Base-by-base conservation (phyloP, 2,113 vertebrate genomes). In the Monopterus albus region DNA sequence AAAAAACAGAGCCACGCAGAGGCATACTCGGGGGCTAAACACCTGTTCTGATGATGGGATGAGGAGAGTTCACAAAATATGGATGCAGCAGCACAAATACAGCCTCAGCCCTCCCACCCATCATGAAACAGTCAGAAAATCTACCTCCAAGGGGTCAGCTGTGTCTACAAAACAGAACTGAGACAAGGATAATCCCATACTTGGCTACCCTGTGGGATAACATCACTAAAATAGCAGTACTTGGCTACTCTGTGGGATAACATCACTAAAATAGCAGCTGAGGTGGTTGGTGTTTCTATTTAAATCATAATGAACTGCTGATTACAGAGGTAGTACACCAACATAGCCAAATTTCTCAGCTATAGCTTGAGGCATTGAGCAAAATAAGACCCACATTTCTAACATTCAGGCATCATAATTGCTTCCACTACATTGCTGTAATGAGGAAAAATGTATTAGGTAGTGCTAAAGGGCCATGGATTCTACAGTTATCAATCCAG, bases 221-320 rank as follows among this genome's bases (percentile, higher is more conserved):
- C 35, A 28, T 25, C 13, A 18, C 79, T 40, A 4, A 72, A 83
- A 81, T 50, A 77, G 79, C 57, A 69, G 39, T n/a, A n/a, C n/a
- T n/a, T 57, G 77, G 72, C 77, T 53, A 73, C 53, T 39, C 26
- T 71, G 70, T 69, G 70, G 59, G 79, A 64, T 59, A 72, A 65
- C 35, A 28, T 25, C 13, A 18, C 79, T 40, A 4, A 72, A 83
- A 81, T 50, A 77, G 79, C 57, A 69, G 39, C 77, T 13, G 70
- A 78, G 74, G 72, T 59, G 59, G 74, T 59, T 38, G 9, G 33
- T 49, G 71, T 69, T 78, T 73, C 64, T 69, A 60, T 88, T 74
- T 66, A 59, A 85, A 78, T 64, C 74, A 56, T 69, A 78, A 84
- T 68, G 51, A 72, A 62, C 68, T 73, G 75, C 25, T 75, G 81